These are phyloP conservation scores for Origma solitaria DNA, from an alignment of 2,113 vertebrate genomes.

Conservation along the genomic window DNA sequence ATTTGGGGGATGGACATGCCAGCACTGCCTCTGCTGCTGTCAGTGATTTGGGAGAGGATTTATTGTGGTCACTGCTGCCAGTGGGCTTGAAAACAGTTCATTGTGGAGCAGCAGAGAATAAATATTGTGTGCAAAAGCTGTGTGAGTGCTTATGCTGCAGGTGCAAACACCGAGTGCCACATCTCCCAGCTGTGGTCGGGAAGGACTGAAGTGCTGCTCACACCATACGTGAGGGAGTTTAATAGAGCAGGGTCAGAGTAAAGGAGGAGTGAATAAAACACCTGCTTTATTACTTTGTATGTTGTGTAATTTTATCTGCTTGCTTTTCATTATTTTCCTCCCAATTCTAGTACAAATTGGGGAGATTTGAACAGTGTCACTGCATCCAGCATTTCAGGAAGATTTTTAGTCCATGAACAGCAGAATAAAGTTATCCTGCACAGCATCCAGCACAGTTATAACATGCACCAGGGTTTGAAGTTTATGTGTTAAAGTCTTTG, in stretches of 20 bases:
- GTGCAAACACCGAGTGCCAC: background rate
- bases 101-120: slow-evolving; percentile 34
- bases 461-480: background rate
- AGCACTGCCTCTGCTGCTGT: background rate
- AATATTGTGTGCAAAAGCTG: background rate
- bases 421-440: background rate
- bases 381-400: background rate
- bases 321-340: background rate
- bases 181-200: slow-evolving; percentile 7
- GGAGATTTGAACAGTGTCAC: background rate
- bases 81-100: background rate
- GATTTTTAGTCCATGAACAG: background rate
- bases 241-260: background rate
- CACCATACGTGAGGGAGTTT: fast-evolving
- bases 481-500: background rate
- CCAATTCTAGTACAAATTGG: background rate
- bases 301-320: background rate
- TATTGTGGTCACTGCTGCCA: slow-evolving; percentile 31
- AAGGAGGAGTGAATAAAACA: background rate
- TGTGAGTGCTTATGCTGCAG: background rate
- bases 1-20: background rate
- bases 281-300: background rate
- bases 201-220: background rate
- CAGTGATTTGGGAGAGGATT: slow-evolving; percentile 48
- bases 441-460: background rate